These are phyloP conservation scores for Lycopodina hypogea DNA, from an alignment of 37 sponge, comb jelly and placozoan species.

Conservation along the genomic window DNA sequence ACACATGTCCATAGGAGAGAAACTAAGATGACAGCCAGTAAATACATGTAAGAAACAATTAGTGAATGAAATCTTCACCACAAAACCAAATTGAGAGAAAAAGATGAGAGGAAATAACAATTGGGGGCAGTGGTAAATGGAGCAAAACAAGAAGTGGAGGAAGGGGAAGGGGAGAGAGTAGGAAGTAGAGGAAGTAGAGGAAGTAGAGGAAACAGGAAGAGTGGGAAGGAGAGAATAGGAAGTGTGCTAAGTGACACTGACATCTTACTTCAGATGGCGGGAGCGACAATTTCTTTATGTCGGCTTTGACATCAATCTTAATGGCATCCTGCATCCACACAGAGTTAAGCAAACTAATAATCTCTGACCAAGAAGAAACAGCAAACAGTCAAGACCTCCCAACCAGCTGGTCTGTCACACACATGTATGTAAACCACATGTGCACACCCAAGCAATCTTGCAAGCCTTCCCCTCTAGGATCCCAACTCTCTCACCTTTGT, in stretches of 20 bases:
- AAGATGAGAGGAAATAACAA: not conserved
- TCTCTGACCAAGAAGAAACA: too few relatives aligned
- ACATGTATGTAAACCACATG: too few relatives aligned
- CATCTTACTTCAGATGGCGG: not conserved
- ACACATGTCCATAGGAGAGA: too few relatives aligned
- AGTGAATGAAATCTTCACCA: too few relatives aligned
- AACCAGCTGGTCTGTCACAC: too few relatives aligned
- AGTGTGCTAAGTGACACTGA: not conserved
- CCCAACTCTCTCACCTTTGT: slow-evolving; percentile 62
- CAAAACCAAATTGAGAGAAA: not conserved
- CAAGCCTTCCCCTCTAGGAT: too few relatives aligned
- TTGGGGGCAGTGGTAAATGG: not conserved
- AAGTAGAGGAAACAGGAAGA: not conserved
- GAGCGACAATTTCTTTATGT: not conserved
- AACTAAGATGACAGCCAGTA: too few relatives aligned
- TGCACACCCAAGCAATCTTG: too few relatives aligned
- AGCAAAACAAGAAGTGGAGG: not conserved
- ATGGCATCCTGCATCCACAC: not conserved
- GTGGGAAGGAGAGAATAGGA: not conserved
- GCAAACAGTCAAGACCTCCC: too few relatives aligned
- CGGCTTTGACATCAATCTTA: not conserved
- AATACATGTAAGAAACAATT: too few relatives aligned
- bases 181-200: not conserved
- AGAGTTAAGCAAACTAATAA: too few relatives aligned
- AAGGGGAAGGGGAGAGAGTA: not conserved